phyloP scores from a whole-genome alignment of 2,113 vertebrate species.

The Gallinago media region DNA sequence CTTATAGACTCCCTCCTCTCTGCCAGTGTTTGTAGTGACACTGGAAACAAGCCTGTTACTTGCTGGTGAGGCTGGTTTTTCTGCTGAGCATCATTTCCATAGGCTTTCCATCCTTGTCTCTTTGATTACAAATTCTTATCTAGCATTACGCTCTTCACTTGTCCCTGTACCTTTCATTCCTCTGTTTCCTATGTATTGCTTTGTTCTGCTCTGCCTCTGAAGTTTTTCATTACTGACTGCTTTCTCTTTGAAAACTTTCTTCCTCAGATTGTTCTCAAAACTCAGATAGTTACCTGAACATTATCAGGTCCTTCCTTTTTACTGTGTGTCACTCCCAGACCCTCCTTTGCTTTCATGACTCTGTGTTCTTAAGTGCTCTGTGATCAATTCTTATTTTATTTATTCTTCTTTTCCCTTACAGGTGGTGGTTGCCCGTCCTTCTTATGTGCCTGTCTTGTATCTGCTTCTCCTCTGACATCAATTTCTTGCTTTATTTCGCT shows the following conservation, averaged over 20 bases:
- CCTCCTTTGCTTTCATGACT: neutral
- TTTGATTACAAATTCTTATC: neutral
- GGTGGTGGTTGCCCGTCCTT: neutral
- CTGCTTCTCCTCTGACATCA: neutral
- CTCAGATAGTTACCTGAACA: neutral
- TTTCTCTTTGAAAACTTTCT: neutral
- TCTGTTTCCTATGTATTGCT: neutral
- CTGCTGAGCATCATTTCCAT: neutral
- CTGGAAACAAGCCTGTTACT: neutral
- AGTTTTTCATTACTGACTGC: neutral
- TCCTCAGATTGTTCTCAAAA: neutral
- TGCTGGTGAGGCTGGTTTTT: neutral
- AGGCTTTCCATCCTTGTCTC: neutral
- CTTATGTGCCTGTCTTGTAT: neutral
- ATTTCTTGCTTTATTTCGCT: neutral
- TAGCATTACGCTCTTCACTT: neutral
- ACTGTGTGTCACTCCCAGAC: rapidly evolving
- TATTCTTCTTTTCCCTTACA: neutral
- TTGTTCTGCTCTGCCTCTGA: neutral
- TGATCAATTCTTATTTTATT: neutral
- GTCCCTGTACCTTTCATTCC: neutral
- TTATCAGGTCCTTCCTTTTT: neutral
- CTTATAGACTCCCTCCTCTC: neutral
- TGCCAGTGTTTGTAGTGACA: neutral
- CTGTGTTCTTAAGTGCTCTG: neutral